Evolutionary conservation across 2,888 invertebrate species (phyloP), one percentile per base, ranked within the genome.

Genomic region (Fissipunctia ypsillon): DNA sequence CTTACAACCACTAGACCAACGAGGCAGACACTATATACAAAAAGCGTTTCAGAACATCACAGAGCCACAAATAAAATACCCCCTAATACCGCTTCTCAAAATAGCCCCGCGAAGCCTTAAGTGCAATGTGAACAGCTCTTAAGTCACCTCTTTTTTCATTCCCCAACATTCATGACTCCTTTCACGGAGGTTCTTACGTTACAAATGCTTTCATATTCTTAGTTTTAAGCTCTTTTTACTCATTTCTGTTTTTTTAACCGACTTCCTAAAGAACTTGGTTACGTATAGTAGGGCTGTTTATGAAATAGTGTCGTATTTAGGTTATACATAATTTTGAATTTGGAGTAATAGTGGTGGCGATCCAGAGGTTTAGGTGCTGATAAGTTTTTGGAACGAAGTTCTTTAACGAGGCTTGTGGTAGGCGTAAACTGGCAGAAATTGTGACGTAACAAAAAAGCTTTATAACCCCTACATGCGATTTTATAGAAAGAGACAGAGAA

Each of bases 171-270:
- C 73, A 85, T 78, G 78, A 75, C 69, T 76, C 81, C 71, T 85
- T 84, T 85, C 85, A 70, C 45, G 59, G 54, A 71, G 60, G 70
- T 69, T 78, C 75, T 71, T 50, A 67, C n/a, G 60, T 76, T 76
- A 83, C 83, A 85, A 81, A 81, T 81, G 83, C 76, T 73, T 77
- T 80, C 83, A 83, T 76, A 73, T 83, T 76, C 72, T 69, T 52
- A 72, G 83, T 68, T 69, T 72, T 69, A 41, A 69, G 56, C 65
- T 72, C 56, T 84, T 76, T 84, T 67, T 72, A 50, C 9, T 78
- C 60, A 6, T 19, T 63, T 60, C 48, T 73, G 76, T 83, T 76
- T 82, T 71, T 83, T 83, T 73, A 70, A 82, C 72, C 70, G 83
- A 82, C 83, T 73, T 83, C 12, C 0, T 5, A 19, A 45, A 61